Base-by-base conservation (phyloP, 2,888 invertebrate genomes). In the Camponotus fellah region DNA sequence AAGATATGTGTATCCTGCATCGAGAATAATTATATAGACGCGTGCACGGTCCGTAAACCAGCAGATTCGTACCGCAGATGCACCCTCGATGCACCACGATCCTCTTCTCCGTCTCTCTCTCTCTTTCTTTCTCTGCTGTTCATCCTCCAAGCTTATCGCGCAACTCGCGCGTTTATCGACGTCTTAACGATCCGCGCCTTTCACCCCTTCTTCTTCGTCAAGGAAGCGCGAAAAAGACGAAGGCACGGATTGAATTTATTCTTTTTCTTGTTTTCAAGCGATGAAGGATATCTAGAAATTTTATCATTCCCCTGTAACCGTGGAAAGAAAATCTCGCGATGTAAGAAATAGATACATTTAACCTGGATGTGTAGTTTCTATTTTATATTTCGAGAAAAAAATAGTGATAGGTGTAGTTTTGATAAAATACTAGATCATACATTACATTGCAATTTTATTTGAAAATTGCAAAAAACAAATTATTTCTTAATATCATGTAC, bases 1-100 rank as follows among this genome's bases (percentile, higher is more conserved):
- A 90, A 91, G 91, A 91, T 92, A 91, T 89, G 91, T 90, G 90
- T 90, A 92, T 91, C 91, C 91, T 89, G 90, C 86, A 87, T 88
- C 88, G 87, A 86, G 91, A 92, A 92, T 92, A 92, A 92, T 92
- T 92, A 92, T 92, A 92, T 90, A 90, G 91, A 90, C 86, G 87
- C 89, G 53, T 53, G 90, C 87, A 88, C 84, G 83, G 86, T 83
- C 82, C 86, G 85, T 91, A 89, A 91, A 91, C 88, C 91, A 87
- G 88, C 89, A 91, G 92, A 92, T 92, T 91, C 89, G 87, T 90
- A 87, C 90, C 86, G 82, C 87, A 91, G 92, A 92, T 91, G 87
- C 89, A 79, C 87, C 83, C 85, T 84, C 85, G 85, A 58, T 84
- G 77, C 83, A 80, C 71, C 46, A 60, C 56, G 53, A 26, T 85